A percentile compares a stretch with the other conserved stretches of the same genome.
Evolutionary conservation across 2,113 vertebrate genomes (phyloP).

Genomic region (Calyptomena viridis): DNA sequence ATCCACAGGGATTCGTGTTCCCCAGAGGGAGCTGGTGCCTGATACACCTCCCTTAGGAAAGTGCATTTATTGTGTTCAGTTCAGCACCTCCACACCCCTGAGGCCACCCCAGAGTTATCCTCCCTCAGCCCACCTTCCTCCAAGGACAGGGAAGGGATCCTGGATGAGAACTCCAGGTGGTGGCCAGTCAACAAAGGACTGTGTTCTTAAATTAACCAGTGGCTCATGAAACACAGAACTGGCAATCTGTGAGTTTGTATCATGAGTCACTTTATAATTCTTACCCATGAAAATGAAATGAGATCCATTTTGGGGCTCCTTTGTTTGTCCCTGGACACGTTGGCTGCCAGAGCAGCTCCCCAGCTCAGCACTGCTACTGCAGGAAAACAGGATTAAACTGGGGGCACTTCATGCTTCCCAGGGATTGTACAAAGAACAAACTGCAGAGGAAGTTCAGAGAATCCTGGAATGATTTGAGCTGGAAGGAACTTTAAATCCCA

Average conservation of each 20-base stretch:
- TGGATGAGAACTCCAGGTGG: background rate
- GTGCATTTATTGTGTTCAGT: background rate
- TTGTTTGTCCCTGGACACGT: background rate
- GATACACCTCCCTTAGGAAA: background rate
- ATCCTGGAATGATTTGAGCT: background rate
- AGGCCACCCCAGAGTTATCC: background rate
- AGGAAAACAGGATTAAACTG: background rate
- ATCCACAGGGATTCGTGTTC: background rate
- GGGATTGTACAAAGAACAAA: background rate
- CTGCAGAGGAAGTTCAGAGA: background rate
- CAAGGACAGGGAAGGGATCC: background rate
- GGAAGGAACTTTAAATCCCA: background rate
- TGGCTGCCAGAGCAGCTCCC: background rate
- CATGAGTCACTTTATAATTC: background rate
- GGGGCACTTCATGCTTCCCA: background rate
- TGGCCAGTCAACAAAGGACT: background rate
- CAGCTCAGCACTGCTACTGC: background rate
- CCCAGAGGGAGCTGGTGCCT: background rate
- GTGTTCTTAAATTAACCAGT: background rate
- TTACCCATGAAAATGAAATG: background rate
- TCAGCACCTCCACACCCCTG: background rate
- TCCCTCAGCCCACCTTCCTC: background rate
- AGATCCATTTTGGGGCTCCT: background rate
- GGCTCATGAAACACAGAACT: background rate
- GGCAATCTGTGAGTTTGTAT: background rate